Percentiles rank a stretch among this genome's conserved stretches.
Conservation (phyloP, 2,888 invertebrate genomes). For the Ochropleura plecta region DNA sequence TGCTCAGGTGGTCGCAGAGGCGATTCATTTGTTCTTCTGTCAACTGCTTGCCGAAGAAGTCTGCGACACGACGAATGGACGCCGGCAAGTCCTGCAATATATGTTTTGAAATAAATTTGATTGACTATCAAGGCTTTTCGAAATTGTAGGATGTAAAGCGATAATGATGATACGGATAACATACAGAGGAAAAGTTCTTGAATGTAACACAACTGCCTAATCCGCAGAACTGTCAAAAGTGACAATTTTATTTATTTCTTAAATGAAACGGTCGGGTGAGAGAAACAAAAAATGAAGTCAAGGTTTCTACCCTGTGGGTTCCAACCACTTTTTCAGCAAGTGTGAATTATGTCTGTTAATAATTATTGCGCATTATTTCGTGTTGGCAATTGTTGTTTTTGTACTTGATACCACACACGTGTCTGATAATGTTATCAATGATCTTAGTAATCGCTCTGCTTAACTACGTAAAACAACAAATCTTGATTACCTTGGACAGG, state of each 20-base stretch:
- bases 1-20: constrained; percentile 92
- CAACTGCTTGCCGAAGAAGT: constrained; percentile 89
- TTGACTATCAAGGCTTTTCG: no score
- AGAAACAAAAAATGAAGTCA: no score
- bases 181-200: not conserved
- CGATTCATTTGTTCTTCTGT: constrained; percentile 87
- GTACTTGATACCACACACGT: not conserved
- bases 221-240: not conserved
- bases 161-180: not conserved
- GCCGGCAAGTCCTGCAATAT: constrained; percentile 42
- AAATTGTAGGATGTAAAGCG: not conserved
- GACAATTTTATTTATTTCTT: no score
- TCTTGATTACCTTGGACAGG: constrained; percentile 89
- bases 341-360: no score
- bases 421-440: constrained; percentile 7
- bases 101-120: not conserved
- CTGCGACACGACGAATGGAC: constrained; percentile 81
- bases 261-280: no score
- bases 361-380: not conserved
- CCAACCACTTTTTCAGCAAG: not conserved
- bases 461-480: not conserved
- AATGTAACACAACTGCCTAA: not conserved
- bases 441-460: constrained; percentile 11
- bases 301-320: no score
- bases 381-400: not conserved